These are phyloP conservation scores for Pachyseris speciosa DNA, from an alignment of 64 coral and sea anemone species.

Conservation along the genomic window DNA sequence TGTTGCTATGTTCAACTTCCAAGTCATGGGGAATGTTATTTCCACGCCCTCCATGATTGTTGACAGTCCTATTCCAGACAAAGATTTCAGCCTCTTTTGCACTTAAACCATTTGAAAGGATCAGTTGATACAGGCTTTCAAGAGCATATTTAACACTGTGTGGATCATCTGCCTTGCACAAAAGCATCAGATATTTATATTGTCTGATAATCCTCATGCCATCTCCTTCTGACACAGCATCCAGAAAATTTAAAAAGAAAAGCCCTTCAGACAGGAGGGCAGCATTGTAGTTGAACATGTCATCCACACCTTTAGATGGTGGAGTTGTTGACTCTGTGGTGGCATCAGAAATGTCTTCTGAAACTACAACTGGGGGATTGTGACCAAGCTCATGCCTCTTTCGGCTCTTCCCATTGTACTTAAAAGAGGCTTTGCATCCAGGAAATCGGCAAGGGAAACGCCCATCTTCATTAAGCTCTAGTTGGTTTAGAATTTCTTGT, in stretches of 20 bases:
- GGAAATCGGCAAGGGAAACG: slow-evolving; percentile 69
- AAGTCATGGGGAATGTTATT: too few species aligned
- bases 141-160: too few species aligned
- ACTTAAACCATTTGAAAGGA: not conserved
- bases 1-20: too few species aligned
- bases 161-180: too few species aligned
- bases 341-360: not conserved
- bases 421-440: slow-evolving; percentile 62
- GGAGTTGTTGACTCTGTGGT: not conserved
- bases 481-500: slow-evolving; percentile 28
- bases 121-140: slow-evolving; percentile 33
- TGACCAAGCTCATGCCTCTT: slow-evolving; percentile 68
- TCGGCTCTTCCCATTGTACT: slow-evolving; percentile 68
- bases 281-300: slow-evolving; percentile 55
- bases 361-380: slow-evolving; percentile 25
- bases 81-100: slow-evolving; percentile 24
- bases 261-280: slow-evolving; percentile 42
- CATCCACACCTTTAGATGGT: not conserved
- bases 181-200: too few species aligned
- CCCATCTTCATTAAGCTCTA: slow-evolving; percentile 48
- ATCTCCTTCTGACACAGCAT: slow-evolving; percentile 56
- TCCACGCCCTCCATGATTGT: slow-evolving; percentile 14
- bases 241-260: slow-evolving; percentile 57
- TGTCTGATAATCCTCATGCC: slow-evolving; percentile 28
- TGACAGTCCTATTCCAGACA: too few species aligned